Evolutionary conservation across 1,140 invertebrate species (phyloP).

Genomic region (Temnothorax longispinosus): DNA sequence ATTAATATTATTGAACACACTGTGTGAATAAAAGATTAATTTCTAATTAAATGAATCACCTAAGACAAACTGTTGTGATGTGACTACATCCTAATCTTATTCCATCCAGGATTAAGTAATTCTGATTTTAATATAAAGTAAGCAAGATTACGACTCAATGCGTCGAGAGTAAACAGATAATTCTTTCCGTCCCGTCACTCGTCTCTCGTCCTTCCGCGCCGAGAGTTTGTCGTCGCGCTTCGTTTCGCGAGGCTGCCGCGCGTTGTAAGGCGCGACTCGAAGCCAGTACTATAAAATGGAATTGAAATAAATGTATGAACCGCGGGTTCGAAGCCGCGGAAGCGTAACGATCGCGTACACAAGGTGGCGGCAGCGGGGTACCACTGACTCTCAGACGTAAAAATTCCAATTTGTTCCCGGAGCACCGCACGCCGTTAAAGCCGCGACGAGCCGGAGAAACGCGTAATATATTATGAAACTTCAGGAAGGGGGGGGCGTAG

Average conservation of each 20-base stretch:
- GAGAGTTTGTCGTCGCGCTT: constrained; percentile 25
- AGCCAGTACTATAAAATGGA: constrained; percentile 40
- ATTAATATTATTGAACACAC: neutral
- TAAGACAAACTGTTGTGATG: neutral
- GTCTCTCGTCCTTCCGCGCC: neutral
- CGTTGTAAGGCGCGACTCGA: constrained; percentile 9
- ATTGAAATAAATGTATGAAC: constrained; percentile 52
- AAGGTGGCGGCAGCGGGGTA: neutral
- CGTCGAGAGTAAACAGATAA: constrained; percentile 26
- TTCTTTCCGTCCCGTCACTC: neutral
- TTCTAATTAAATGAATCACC: constrained; percentile 22
- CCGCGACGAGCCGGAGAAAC: constrained; percentile 80
- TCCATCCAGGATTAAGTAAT: constrained; percentile 25
- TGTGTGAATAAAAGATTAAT: constrained; percentile 6
- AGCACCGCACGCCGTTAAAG: constrained; percentile 74
- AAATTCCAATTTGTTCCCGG: constrained; percentile 83
- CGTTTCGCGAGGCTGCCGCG: constrained; percentile 22
- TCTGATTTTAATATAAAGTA: constrained; percentile 39
- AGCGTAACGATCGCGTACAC: constrained; percentile 48
- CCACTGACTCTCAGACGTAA: constrained; percentile 78
- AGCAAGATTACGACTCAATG: constrained; percentile 35
- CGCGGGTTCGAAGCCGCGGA: constrained; percentile 19
- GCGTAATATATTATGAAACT: constrained; percentile 85
- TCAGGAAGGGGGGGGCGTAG: constrained; percentile 67
- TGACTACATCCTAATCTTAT: neutral